Evolutionary conservation across 1,140 invertebrate genomes (phyloP).

Genomic region (Liolophura sinensis): DNA sequence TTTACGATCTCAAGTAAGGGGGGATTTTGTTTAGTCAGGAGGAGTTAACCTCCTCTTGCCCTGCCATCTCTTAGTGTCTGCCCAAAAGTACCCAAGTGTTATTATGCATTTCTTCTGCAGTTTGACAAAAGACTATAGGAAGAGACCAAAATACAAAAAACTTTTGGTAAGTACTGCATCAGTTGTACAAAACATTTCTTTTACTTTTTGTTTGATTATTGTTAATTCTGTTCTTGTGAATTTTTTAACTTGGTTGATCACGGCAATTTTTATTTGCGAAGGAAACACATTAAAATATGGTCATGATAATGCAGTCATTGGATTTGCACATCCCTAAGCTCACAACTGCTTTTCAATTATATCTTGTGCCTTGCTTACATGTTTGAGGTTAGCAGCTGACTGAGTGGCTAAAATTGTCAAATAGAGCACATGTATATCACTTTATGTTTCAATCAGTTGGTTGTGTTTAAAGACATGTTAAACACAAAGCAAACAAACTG

Average conservation of each 20-base stretch:
- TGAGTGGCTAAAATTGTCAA: too few relatives aligned
- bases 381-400: too few relatives aligned
- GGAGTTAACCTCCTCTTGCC: neutral
- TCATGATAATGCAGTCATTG: neutral
- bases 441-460: too few relatives aligned
- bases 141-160: conserved; percentile 91
- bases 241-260: neutral
- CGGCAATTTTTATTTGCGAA: conserved; percentile 1
- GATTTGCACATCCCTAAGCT: neutral
- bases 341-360: too few relatives aligned
- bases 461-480: too few relatives aligned
- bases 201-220: neutral
- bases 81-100: too few relatives aligned
- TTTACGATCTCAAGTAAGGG: neutral
- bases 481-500: too few relatives aligned
- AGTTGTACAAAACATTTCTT: neutral
- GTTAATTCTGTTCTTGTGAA: neutral
- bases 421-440: too few relatives aligned
- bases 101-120: conserved; percentile 65
- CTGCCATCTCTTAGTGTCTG: too few relatives aligned
- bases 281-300: neutral
- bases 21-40: neutral
- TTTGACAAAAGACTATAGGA: conserved; percentile 89
- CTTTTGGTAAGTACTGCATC: conserved; percentile 67
- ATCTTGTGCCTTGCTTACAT: too few relatives aligned